Evolutionary conservation across 2,797 vertebrate species (phyloP).

Genomic region (Hybognathus amarus): DNA sequence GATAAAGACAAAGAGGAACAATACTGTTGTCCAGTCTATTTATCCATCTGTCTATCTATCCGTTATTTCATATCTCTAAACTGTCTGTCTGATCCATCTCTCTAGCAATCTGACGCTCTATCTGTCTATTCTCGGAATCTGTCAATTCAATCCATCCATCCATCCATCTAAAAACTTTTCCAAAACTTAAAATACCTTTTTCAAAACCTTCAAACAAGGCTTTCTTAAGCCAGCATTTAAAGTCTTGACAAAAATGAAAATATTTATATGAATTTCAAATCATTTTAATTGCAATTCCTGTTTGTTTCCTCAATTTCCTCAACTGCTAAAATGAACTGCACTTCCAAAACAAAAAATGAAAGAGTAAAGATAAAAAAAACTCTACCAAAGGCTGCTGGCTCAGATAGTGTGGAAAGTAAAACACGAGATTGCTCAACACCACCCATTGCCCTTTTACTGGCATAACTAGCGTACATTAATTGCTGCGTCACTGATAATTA

Average conservation of each 20-base stretch:
- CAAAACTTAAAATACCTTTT: background rate
- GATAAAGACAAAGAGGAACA: background rate
- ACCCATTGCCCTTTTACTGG: constrained; percentile 37
- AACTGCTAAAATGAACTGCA: background rate
- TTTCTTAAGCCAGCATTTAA: background rate
- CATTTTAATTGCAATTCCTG: constrained; percentile 8
- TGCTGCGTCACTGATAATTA: constrained; percentile 28
- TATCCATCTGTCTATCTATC: background rate
- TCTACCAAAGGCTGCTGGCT: constrained; percentile 33
- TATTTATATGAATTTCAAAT: background rate
- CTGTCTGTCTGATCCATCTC: too few species aligned
- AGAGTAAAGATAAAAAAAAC: constrained; percentile 29
- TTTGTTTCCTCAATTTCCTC: background rate
- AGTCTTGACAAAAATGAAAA: background rate
- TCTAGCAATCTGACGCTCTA: too few species aligned
- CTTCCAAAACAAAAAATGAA: constrained; percentile 14
- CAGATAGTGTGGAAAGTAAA: constrained; percentile 45
- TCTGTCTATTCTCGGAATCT: too few species aligned
- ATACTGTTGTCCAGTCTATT: background rate
- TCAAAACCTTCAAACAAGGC: background rate
- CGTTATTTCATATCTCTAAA: too few species aligned
- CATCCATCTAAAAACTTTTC: background rate
- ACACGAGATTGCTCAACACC: constrained; percentile 38
- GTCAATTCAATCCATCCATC: background rate
- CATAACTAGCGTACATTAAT: constrained; percentile 32